These are phyloP conservation scores for Pelobates cultripes DNA, from an alignment of 2,797 vertebrate genomes.

Conservation along the genomic window DNA sequence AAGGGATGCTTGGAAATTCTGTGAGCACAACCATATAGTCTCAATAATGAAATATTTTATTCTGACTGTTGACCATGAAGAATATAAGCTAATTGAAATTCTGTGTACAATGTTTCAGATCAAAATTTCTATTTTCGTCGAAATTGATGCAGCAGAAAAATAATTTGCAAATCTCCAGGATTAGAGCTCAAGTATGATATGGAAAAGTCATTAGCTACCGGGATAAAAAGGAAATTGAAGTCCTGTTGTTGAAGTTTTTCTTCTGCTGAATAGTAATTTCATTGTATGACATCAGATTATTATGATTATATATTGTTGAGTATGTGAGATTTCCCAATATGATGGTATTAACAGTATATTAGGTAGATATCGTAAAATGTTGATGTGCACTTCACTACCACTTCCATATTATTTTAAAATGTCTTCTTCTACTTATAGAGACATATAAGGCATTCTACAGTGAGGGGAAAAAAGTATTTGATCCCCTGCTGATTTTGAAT, in stretches of 20 bases:
- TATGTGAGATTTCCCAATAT: neutral
- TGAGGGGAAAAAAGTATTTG: too few species aligned
- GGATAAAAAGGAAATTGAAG: neutral
- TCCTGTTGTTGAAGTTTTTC: neutral
- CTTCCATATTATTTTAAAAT: slow-evolving; percentile 4
- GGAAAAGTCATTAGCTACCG: neutral
- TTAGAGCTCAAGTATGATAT: slow-evolving; percentile 5
- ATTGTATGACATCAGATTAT: neutral
- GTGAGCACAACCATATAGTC: neutral
- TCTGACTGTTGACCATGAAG: neutral
- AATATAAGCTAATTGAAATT: neutral
- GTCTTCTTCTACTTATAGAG: neutral
- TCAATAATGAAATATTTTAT: neutral
- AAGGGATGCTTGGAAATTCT: too few species aligned
- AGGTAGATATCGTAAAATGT: too few species aligned
- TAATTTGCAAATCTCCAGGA: neutral
- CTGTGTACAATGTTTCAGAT: neutral
- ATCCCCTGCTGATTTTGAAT: too few species aligned
- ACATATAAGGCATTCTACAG: neutral
- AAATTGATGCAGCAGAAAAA: neutral
- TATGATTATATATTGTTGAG: neutral
- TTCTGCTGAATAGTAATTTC: neutral
- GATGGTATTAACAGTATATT: too few species aligned
- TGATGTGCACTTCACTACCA: slow-evolving; percentile 1
- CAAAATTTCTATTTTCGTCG: neutral